Evolutionary conservation across 2,113 vertebrate species (phyloP).

Genomic region (Galemys pyrenaicus): DNA sequence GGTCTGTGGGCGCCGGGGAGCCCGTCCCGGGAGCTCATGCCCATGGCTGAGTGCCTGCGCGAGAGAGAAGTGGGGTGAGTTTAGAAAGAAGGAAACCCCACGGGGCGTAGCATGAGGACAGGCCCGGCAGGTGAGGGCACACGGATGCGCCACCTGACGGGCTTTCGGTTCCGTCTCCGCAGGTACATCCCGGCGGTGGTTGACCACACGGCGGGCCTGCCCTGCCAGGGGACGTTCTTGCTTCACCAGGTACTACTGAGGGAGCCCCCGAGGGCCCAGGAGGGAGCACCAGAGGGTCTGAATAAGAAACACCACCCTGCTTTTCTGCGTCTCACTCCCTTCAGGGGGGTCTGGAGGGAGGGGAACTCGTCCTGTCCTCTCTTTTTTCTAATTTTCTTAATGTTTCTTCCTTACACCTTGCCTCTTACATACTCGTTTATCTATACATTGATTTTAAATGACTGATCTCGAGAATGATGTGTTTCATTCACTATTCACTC

Average conservation of each 20-base stretch:
- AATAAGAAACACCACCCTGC: neutral
- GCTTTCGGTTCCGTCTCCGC: neutral
- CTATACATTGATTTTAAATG: neutral
- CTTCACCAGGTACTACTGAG: slow-evolving; percentile 94
- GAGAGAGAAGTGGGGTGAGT: neutral
- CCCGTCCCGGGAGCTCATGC: neutral
- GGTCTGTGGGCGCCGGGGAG: neutral
- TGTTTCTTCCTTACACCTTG: slow-evolving; percentile 15
- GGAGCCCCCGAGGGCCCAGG: neutral
- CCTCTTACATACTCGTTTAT: neutral
- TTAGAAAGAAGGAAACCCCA: neutral
- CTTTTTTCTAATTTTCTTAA: neutral
- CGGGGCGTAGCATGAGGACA: neutral
- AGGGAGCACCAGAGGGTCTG: neutral
- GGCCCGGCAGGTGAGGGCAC: too few relatives aligned
- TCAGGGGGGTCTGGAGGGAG: neutral
- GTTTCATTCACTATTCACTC: neutral
- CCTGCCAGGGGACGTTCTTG: slow-evolving; percentile 96
- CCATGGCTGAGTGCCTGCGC: rapidly evolving
- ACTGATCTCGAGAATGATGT: slow-evolving; percentile 5
- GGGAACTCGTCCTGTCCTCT: neutral
- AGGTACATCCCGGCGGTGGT: slow-evolving; percentile 99
- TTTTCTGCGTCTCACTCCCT: neutral
- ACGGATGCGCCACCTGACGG: too few relatives aligned
- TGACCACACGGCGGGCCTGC: slow-evolving; percentile 94